Base-by-base conservation (phyloP, 2,888 invertebrate genomes). In the Drosophila lacicola region DNA sequence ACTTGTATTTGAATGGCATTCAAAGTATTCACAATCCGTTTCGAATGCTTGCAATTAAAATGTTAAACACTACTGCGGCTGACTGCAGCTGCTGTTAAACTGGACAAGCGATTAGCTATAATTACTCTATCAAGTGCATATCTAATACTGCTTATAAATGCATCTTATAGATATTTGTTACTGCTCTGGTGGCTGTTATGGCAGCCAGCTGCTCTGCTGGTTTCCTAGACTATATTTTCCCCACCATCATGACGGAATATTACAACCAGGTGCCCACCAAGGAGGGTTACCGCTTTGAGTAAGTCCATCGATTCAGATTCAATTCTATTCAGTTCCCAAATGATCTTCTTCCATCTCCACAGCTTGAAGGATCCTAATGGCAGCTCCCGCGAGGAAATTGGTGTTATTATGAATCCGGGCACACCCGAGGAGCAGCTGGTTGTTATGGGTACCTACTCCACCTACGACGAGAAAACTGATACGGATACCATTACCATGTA, bases 211-310 rank as follows among this genome's bases (percentile, higher is more conserved):
- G 80, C 55, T 90, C 90, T 5, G 90, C 87, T 49, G 83, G 89
- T 11, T 61, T 90, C 0, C 61, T 92, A 36, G 90, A 92, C 60
- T 68, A 72, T 6, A 29, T 92, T 33, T 82, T 78, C 37, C 91
- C 91, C 11, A 83, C 42, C 11, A 64, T 91, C n/a, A 60, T 91
- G 21, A 61, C 88, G 13, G 90, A 92, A 2, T 81, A 73, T 54
- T 92, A 91, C 55, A 71, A 72, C 0, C 80, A 83, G 50, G 78
- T 66, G 3, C 90, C 91, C 25, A 90, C 89, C 33, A 65, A 91
- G 66, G 91, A 92, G 63, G 92, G 92, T 29, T 92, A 92, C 50
- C 88, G 90, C 33, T 91, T 90, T 56, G 78, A 85, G 92, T 92
- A 84, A 80, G 86, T 25, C 1, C 0, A 11, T 3, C 70, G n/a